Evolutionary conservation across 2,888 invertebrate species (phyloP), one percentile per base, ranked within the genome.

Genomic region (Tigriopus californicus): DNA sequence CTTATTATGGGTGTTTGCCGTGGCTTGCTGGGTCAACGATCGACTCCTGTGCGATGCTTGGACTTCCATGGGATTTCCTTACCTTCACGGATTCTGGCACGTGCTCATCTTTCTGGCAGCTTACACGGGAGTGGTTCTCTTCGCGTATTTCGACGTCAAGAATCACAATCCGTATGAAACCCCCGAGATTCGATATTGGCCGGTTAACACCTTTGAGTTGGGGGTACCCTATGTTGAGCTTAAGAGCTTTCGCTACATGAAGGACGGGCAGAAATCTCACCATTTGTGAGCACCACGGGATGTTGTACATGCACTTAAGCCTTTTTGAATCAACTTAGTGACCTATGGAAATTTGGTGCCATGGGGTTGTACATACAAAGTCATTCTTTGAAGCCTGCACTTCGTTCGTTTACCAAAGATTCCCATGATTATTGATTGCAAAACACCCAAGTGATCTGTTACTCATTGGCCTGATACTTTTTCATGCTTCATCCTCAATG

Each of bases 51-150:
- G 86, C 69, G 82, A 85, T 65, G 78, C 81, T 18, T 85, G 84
- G 84, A 77, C 81, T 1, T 77, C 79, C 13, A 77, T 85, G 12
- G 79, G 82, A 71, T 84, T 87, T 66, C 85, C 85, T 0, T 86
- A 86, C 71, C 75, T 87, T 67, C 86, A 87, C 69, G 84, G 83
- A 12, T 75, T 85, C 18, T 87, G 86, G 86, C 86, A 87, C 69
- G 73, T 87, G 13, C 78, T 85, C 58, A 84, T 85, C 64, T 85
- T 83, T 67, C 82, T 86, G 55, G 80, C 84, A 0, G 79, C 82
- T 41, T 86, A 85, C 66, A 82, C 83, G 5, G 79, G 80, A 13
- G 76, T 83, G 18, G 85, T 86, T 6, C 75, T 86, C 0, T 83
- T 82, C 67, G 84, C 85, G 0, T 87, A 84, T 68, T 83, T 85